Conservation (phyloP, 2,113 vertebrate species). For the Rhea pennata region DNA sequence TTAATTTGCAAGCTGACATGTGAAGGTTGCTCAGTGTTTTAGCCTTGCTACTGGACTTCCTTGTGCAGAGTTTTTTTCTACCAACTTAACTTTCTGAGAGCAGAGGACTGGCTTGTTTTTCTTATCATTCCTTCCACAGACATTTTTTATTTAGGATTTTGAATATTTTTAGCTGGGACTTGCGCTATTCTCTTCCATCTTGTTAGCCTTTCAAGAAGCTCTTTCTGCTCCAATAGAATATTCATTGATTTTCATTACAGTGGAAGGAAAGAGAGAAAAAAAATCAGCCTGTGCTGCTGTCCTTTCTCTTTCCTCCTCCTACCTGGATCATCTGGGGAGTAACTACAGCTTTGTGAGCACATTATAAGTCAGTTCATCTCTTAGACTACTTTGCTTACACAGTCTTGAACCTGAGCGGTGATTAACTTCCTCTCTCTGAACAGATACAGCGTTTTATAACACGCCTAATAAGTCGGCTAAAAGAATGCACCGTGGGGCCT, state of each 20-base stretch:
- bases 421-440: slow-evolving; percentile 26
- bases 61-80: not conserved
- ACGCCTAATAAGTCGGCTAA: slow-evolving; percentile 10
- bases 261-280: not conserved
- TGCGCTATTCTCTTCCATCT: slow-evolving; percentile 45
- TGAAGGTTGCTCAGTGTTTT: not conserved
- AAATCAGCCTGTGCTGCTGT: not conserved
- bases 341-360: not conserved
- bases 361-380: slow-evolving; percentile 33
- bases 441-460: slow-evolving; percentile 38
- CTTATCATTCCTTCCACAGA: slow-evolving; percentile 29
- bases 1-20: not conserved
- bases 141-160: slow-evolving; percentile 64
- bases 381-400: slow-evolving; percentile 51
- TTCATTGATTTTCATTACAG: slow-evolving; percentile 52
- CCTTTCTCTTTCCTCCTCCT: slow-evolving; percentile 7
- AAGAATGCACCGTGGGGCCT: slow-evolving; percentile 44
- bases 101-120: slow-evolving; percentile 30
- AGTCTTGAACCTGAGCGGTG: slow-evolving; percentile 38
- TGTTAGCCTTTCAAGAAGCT: slow-evolving; percentile 58
- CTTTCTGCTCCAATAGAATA: slow-evolving; percentile 58
- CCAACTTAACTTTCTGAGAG: slow-evolving; percentile 7
- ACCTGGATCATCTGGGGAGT: slow-evolving; percentile 37
- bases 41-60: not conserved
- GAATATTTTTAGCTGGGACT: slow-evolving; percentile 56